Evolutionary conservation across 2,113 vertebrate species (phyloP).

Genomic region (Dasyurus viverrinus): DNA sequence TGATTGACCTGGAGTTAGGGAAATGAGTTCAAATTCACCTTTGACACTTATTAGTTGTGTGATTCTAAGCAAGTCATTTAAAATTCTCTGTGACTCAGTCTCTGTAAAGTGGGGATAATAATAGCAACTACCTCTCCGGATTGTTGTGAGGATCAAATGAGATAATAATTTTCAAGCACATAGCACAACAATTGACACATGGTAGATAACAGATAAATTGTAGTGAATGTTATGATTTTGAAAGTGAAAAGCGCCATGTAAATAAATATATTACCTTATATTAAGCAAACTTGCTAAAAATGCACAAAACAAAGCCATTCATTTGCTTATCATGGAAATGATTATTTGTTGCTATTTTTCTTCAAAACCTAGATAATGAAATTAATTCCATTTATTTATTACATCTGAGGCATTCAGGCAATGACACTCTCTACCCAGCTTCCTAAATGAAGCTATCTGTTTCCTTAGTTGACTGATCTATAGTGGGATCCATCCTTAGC

Average conservation of each 20-base stretch:
- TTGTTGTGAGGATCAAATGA: not conserved
- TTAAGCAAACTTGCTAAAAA: not conserved
- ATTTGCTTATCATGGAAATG: not conserved
- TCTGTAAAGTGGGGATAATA: not conserved
- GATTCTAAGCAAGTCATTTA: not conserved
- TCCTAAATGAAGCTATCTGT: constrained; percentile 2
- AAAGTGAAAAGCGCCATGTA: not conserved
- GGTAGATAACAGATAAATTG: not conserved
- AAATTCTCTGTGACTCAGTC: not conserved
- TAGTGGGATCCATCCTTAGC: not conserved
- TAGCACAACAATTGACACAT: not conserved
- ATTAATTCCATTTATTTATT: not conserved
- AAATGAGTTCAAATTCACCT: not conserved
- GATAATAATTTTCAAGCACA: not conserved
- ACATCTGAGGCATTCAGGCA: constrained; percentile 22
- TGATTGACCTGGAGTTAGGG: not conserved
- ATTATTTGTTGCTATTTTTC: constrained; percentile 10
- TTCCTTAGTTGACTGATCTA: constrained; percentile 4
- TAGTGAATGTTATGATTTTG: not conserved
- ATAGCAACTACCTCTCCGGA: not conserved
- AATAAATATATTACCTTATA: not conserved
- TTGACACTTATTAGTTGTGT: not conserved
- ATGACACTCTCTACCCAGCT: not conserved
- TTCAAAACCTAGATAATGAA: not conserved
- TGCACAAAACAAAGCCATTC: not conserved